These are phyloP conservation scores for Phrixothrix hirtus DNA, from an alignment of 2,888 invertebrate species.

Conservation along the genomic window DNA sequence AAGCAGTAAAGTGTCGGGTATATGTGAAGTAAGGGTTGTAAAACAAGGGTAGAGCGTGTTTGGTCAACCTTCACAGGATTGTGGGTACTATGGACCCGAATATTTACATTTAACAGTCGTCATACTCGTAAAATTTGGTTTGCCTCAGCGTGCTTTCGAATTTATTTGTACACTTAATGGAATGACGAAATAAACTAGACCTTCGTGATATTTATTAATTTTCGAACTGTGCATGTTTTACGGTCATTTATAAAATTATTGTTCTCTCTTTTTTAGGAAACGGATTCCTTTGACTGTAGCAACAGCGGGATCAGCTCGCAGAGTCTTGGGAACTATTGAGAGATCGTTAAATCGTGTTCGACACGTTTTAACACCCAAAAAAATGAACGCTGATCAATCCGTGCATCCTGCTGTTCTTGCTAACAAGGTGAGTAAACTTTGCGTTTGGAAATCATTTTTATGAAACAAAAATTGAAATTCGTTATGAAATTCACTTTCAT, in stretches of 20 bases:
- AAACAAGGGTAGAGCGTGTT: constrained; percentile 41
- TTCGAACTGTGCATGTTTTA: no score
- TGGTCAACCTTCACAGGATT: constrained; percentile 44
- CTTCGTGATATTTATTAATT: no score
- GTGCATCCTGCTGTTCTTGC: constrained; percentile 56
- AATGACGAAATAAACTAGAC: constrained; percentile 5
- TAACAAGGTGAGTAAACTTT: constrained; percentile 54
- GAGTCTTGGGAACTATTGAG: constrained; percentile 70
- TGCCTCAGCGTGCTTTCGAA: constrained; percentile 2
- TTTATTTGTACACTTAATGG: constrained; percentile 8
- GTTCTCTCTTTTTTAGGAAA: constrained; percentile 18
- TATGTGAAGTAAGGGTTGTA: constrained; percentile 42
- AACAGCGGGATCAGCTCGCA: constrained; percentile 61
- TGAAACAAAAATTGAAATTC: no score
- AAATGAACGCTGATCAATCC: constrained; percentile 38
- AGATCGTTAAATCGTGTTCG: constrained; percentile 68
- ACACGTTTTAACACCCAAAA: constrained; percentile 69
- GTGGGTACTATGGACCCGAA: constrained; percentile 28
- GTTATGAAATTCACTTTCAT: constrained; percentile 4
- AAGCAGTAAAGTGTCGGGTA: constrained; percentile 37
- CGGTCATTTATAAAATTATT: no score
- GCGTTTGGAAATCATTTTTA: not conserved
- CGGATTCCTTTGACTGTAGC: constrained; percentile 41
- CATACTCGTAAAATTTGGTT: constrained; percentile 35
- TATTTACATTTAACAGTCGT: constrained; percentile 34